Conservation (phyloP, 2,797 vertebrate species). For the Vipera latastei region DNA sequence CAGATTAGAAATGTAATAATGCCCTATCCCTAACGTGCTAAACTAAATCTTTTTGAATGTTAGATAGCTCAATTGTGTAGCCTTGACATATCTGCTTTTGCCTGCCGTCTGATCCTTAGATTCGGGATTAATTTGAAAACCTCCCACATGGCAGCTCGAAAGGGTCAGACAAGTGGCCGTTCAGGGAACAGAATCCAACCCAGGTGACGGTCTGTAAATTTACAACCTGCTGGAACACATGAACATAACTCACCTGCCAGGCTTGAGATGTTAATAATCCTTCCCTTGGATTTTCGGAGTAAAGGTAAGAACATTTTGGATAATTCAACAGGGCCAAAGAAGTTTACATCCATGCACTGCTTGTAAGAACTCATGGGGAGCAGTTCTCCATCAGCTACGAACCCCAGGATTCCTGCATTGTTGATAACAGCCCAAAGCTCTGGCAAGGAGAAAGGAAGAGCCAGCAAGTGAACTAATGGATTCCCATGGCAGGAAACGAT, state of each 20-base stretch:
- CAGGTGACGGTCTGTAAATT: not conserved
- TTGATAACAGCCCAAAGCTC: slow-evolving; percentile 89
- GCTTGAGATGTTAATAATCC: slow-evolving; percentile 82
- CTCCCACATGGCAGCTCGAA: not conserved
- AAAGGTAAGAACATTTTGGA: slow-evolving; percentile 82
- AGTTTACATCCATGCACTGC: slow-evolving; percentile 82
- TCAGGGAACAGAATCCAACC: no score
- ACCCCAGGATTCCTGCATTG: slow-evolving; percentile 80
- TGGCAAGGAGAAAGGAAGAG: slow-evolving; percentile 52
- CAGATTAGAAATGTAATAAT: not conserved
- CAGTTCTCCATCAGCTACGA: slow-evolving; percentile 74
- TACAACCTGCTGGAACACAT: not conserved
- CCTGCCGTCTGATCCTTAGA: not conserved
- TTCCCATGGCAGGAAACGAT: not conserved
- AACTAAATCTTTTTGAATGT: not conserved
- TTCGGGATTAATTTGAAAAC: not conserved
- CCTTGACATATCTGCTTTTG: not conserved
- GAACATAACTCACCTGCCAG: slow-evolving; percentile 75
- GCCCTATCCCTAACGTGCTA: not conserved
- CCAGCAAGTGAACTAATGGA: not conserved
- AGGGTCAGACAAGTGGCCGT: not conserved
- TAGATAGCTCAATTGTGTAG: not conserved
- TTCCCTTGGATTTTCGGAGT: slow-evolving; percentile 78
- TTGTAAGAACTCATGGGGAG: slow-evolving; percentile 71
- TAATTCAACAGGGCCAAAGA: slow-evolving; percentile 78